Conservation (phyloP, 2,797 vertebrate genomes). For the Trachops cirrhosus region DNA sequence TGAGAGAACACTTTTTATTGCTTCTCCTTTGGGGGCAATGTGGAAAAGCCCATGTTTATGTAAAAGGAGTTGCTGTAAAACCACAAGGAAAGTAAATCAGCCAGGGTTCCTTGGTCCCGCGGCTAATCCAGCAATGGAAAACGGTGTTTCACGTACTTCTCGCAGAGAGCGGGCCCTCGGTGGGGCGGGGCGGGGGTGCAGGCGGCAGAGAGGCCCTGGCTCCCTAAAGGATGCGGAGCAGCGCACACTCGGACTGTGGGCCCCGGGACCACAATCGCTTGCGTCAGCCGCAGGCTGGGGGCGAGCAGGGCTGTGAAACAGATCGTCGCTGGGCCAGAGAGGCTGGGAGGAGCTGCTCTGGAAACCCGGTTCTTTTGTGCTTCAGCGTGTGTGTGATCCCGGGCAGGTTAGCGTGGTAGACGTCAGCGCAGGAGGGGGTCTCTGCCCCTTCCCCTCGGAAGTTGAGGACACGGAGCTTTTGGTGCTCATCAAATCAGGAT, state of each 20-base stretch:
- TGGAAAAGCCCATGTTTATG: conserved; percentile 53
- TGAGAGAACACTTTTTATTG: not conserved
- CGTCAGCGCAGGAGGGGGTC: not conserved
- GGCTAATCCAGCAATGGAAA: conserved; percentile 72
- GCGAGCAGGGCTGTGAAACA: not conserved
- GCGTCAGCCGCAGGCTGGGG: conserved; percentile 1
- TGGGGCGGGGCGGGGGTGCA: not conserved
- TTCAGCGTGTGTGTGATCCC: not conserved
- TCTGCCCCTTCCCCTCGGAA: not conserved
- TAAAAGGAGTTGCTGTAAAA: conserved; percentile 1
- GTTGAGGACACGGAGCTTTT: not conserved
- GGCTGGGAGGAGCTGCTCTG: not conserved
- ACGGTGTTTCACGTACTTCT: conserved; percentile 58
- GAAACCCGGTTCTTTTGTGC: not conserved
- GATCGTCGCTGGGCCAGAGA: not conserved
- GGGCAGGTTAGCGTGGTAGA: not conserved
- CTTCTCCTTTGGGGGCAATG: not conserved
- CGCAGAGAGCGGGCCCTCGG: conserved; percentile 57
- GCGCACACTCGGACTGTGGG: not conserved
- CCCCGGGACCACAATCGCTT: conserved; percentile 49
- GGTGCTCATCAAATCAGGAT: not conserved
- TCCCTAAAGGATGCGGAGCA: conserved; percentile 70
- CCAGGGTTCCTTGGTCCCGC: conserved; percentile 66
- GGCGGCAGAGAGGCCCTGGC: conserved; percentile 59
- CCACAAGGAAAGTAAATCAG: conserved; percentile 28